These are phyloP conservation scores for Dione vanillae DNA, from an alignment of 2,888 invertebrate genomes.

Conservation along the genomic window DNA sequence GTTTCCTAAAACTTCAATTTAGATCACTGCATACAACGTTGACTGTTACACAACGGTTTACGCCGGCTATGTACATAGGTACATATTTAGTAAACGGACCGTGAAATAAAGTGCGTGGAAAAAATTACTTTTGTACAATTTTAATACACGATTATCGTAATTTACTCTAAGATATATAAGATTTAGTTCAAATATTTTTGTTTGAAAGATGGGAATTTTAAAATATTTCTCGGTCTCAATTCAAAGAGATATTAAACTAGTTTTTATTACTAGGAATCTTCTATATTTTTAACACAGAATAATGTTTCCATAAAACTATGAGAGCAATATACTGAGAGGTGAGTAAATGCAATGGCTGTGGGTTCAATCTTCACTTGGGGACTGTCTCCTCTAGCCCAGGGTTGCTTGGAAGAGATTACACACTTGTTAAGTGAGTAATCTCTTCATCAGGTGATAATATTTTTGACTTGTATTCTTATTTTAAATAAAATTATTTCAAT, in stretches of 20 bases:
- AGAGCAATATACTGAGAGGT: no score
- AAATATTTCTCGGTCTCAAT: neutral
- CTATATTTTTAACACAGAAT: no score
- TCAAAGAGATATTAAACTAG: neutral
- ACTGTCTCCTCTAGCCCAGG: no score
- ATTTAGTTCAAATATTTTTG: neutral
- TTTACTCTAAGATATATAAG: slow-evolving; percentile 2
- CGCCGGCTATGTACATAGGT: slow-evolving; percentile 56
- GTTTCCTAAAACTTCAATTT: neutral
- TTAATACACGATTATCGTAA: slow-evolving; percentile 25
- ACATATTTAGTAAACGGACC: slow-evolving; percentile 50
- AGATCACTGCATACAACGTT: slow-evolving; percentile 10
- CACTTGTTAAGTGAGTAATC: no score
- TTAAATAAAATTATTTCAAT: no score
- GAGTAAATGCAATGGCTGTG: neutral
- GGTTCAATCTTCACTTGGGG: neutral
- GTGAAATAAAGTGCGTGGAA: slow-evolving; percentile 45
- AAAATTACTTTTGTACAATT: slow-evolving; percentile 25
- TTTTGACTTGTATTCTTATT: no score
- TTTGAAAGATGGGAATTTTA: neutral
- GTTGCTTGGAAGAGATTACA: no score
- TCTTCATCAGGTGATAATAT: no score
- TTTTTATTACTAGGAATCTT: no score
- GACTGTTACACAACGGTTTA: slow-evolving; percentile 56
- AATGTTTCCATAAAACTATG: no score